Evolutionary conservation across 2,888 invertebrate species (phyloP).

Genomic region (Cremastinae sp.): DNA sequence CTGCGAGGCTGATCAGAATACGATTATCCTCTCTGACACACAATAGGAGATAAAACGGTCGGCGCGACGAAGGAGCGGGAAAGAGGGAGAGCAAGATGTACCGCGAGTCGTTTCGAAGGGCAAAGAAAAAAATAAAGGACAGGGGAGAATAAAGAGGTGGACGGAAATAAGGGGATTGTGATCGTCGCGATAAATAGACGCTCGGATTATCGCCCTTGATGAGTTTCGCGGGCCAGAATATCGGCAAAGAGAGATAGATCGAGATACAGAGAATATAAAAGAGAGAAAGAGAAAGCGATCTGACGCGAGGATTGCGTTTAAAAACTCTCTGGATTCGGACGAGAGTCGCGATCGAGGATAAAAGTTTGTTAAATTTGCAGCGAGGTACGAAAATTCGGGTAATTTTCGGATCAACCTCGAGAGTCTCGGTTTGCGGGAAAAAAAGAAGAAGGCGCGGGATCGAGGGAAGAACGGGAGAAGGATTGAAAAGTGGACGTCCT

Average conservation of each 20-base stretch:
- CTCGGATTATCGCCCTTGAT: conserved; percentile 7
- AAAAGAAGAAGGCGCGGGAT: no score
- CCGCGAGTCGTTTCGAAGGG: conserved; percentile 65
- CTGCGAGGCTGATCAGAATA: not conserved
- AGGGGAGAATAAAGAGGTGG: conserved; percentile 15
- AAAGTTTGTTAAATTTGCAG: no score
- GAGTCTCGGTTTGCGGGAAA: no score
- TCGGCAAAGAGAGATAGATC: conserved; percentile 3
- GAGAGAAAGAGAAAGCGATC: conserved; percentile 4
- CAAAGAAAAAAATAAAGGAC: conserved; percentile 67
- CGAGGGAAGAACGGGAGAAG: conserved; percentile 14
- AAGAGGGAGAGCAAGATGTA: conserved; percentile 48
- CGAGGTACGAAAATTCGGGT: no score
- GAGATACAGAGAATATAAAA: not conserved
- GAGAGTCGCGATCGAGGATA: not conserved
- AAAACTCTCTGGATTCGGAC: not conserved
- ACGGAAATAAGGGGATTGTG: not conserved
- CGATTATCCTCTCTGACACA: not conserved
- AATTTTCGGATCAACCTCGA: no score
- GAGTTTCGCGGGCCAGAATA: conserved; percentile 31
- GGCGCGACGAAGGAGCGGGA: not conserved
- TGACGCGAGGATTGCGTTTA: conserved; percentile 25
- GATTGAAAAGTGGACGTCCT: conserved; percentile 33
- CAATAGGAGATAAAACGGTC: not conserved
- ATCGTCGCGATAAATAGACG: not conserved